phyloP scores from a whole-genome alignment of 1,140 invertebrate species.

The Papilio machaon region DNA sequence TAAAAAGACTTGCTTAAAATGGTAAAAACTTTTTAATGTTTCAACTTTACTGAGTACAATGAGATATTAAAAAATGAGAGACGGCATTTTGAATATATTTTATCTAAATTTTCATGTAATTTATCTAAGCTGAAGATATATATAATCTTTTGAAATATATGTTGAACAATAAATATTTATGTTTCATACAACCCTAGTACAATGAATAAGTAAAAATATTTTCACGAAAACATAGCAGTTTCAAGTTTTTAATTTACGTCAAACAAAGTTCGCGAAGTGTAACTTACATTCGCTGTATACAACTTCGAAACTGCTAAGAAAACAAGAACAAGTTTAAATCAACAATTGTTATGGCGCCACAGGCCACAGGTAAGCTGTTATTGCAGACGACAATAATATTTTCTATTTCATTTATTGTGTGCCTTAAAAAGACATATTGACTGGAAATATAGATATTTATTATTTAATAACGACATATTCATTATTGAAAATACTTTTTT shows the following conservation, averaged over 20 bases:
- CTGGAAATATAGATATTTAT: too few relatives aligned
- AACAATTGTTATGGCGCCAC: conserved; percentile 11
- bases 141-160: background rate
- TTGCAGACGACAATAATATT: conserved; percentile 2
- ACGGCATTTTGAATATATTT: too few relatives aligned
- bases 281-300: conserved; percentile 10
- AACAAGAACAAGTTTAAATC: conserved; percentile 19
- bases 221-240: conserved; percentile 1
- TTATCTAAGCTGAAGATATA: background rate
- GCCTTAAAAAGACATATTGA: background rate
- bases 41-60: too few relatives aligned
- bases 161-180: background rate
- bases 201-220: background rate
- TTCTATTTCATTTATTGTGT: background rate
- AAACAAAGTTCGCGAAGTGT: conserved; percentile 16
- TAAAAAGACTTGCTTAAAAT: too few relatives aligned
- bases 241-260: conserved; percentile 16
- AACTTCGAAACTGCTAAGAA: background rate
- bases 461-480: too few relatives aligned
- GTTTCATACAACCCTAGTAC: background rate
- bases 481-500: background rate
- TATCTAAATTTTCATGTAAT: too few relatives aligned
- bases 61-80: too few relatives aligned
- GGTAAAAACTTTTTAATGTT: too few relatives aligned
- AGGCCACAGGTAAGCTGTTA: conserved; percentile 16